Evolutionary conservation across 2,888 invertebrate genomes (phyloP), one percentile per base, ranked within the genome.

Genomic region (Drosophila neonasuta): DNA sequence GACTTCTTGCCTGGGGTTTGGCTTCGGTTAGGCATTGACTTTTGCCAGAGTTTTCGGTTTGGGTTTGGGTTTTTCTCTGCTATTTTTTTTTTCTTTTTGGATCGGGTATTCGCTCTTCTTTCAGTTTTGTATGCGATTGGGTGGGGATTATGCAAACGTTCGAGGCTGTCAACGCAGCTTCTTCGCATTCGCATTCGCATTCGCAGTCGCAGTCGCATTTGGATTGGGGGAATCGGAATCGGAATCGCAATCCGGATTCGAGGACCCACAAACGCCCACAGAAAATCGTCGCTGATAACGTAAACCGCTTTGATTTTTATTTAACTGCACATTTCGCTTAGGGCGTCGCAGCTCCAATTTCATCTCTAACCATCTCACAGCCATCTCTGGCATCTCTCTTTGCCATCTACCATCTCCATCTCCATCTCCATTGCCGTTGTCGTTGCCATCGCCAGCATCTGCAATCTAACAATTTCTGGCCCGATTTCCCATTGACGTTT

Each of bases 261-360:
- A 52, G 32, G 10, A 9, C 13, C 49, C 42, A n/a, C 36, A 36
- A 50, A 39, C 51, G 46, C 44, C 51, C 62, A 62, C 49, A 44
- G 55, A 59, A 74, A 74, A 80, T 78, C 68, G 71, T 64, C 62
- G 83, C 78, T 80, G 80, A 86, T 80, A 80, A 79, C 83, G 87
- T 85, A 81, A 81, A 85, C 82, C 85, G 87, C 81, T 81, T 81
- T 81, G 87, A 81, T 86, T 81, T 81, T 81, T 87, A 81, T 81
- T 81, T 86, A 81, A 81, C 81, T 85, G 87, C 81, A 81, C 81
- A 86, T 81, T 86, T 81, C 74, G 64, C 82, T 79, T 68, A 62
- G 71, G 78, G 79, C 75, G 51, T 45, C 39, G 29, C 66, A 48
- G 50, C 50, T 75, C 50, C 76, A 64, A 70, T 71, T 50, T 45